Conservation (phyloP, 92 coral and sea anemone genomes). For the Porites lobata region DNA sequence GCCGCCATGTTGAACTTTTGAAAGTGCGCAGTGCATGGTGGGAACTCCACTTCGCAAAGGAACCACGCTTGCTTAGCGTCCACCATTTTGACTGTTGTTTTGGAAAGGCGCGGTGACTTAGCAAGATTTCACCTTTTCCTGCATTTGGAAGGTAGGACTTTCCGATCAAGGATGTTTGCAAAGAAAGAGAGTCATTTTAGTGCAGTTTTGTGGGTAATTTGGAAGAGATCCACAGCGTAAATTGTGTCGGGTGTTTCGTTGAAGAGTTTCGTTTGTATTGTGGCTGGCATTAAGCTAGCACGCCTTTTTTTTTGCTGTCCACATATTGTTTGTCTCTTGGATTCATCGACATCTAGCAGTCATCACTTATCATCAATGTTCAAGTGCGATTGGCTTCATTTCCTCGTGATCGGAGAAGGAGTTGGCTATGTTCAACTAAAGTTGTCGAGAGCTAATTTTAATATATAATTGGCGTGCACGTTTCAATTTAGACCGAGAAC, state of each 20-base stretch:
- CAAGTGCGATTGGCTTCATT: background rate
- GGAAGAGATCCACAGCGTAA: background rate
- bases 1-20: constrained; percentile 37
- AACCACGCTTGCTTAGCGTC: constrained; percentile 86
- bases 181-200: constrained; percentile 33
- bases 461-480: background rate
- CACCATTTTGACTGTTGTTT: constrained; percentile 69
- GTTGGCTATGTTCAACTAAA: background rate
- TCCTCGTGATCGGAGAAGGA: background rate
- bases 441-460: background rate
- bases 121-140: constrained; percentile 72
- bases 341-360: background rate
- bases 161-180: constrained; percentile 4
- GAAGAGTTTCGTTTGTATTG: constrained; percentile 21
- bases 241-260: background rate
- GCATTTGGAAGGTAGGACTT: constrained; percentile 43
- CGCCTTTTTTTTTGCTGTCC: background rate
- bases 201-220: constrained; percentile 9
- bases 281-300: background rate
- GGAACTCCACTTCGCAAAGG: constrained; percentile 65
- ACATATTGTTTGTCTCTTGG: background rate
- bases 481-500: background rate
- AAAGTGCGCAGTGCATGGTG: background rate
- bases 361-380: no score
- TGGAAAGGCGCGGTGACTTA: constrained; percentile 84